Percentiles rank a stretch among this genome's conserved stretches.
These are phyloP conservation scores for Cryptomyrus ogoouensis DNA, from an alignment of 2,113 vertebrate genomes.

Conservation along the genomic window DNA sequence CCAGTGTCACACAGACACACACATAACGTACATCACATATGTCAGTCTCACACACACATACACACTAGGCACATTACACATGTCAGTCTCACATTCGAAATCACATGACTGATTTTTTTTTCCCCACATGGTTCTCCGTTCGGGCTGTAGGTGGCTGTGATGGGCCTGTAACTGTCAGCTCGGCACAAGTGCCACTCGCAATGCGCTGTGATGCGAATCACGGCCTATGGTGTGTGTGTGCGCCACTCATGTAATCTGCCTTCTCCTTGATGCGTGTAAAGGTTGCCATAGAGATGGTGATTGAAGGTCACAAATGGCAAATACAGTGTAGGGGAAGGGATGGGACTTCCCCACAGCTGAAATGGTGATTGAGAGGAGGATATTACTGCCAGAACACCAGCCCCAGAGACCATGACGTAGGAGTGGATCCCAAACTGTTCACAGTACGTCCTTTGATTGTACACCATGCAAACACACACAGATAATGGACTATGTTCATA, in stretches of 20 bases:
- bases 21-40: background rate
- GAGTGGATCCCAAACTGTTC: background rate
- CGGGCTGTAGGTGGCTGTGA: background rate
- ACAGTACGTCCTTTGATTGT: background rate
- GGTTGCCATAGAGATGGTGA: slow-evolving; percentile 49
- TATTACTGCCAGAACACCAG: background rate
- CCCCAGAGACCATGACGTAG: background rate
- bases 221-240: background rate
- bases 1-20: background rate
- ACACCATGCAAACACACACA: background rate
- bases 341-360: background rate
- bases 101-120: background rate
- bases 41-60: background rate
- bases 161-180: background rate
- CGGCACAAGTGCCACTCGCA: background rate
- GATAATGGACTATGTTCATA: background rate
- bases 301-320: slow-evolving; percentile 48
- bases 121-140: background rate
- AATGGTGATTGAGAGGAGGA: background rate
- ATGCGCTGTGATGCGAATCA: background rate
- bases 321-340: slow-evolving; percentile 23
- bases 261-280: slow-evolving; percentile 23
- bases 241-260: background rate
- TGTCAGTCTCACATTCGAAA: background rate
- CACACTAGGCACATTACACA: background rate